phyloP scores from a whole-genome alignment of 2,113 vertebrate species.

The Anolis sagrei region DNA sequence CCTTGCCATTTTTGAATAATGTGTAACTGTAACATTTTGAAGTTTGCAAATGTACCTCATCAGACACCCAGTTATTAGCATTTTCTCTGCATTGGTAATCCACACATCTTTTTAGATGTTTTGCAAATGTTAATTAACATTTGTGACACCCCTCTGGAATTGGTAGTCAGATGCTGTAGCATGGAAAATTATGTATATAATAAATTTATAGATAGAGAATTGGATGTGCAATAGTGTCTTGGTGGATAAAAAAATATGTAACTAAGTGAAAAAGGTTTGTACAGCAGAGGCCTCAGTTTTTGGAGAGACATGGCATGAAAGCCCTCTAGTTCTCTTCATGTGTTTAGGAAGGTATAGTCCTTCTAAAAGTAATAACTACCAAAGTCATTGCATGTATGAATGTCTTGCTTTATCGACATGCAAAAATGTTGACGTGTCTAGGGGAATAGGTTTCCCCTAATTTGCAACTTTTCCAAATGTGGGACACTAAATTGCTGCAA shows the following conservation, averaged over 20 bases:
- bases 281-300: background rate
- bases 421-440: background rate
- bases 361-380: background rate
- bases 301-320: background rate
- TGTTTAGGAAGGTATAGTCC: background rate
- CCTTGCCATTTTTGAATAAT: background rate
- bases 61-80: constrained; percentile 16
- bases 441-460: background rate
- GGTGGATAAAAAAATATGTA: background rate
- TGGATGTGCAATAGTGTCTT: background rate
- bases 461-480: background rate
- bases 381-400: background rate
- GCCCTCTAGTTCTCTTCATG: background rate
- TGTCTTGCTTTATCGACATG: background rate
- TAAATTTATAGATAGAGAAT: background rate
- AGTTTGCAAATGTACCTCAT: constrained; percentile 13
- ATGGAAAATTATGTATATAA: background rate
- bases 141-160: background rate
- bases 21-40: constrained; percentile 13
- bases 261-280: background rate
- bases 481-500: background rate
- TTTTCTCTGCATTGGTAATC: constrained; percentile 26
- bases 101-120: background rate
- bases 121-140: constrained; percentile 21
- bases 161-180: background rate